Evolutionary conservation across 2,888 invertebrate genomes (phyloP), one percentile per base, ranked within the genome.

Genomic region (Apotomis betuletana): DNA sequence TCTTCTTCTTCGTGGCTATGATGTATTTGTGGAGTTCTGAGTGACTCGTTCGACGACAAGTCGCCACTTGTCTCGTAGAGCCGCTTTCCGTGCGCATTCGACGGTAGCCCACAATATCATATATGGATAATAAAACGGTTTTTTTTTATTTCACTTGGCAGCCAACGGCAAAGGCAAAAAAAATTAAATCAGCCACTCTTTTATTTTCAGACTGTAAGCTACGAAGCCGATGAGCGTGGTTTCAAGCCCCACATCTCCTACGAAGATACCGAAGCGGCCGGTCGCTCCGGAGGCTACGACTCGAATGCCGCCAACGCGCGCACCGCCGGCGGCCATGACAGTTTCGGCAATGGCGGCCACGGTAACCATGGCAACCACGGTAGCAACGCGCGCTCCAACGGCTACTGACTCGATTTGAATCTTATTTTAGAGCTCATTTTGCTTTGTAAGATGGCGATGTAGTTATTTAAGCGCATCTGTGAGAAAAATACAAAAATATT

Each of bases 191-290:
- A 41, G 0, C 41, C 4, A 41, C 6, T 41, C 41, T 62, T 63
- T 6, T 70, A 71, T 71, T 78, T 79, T 4, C 93, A 95, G 92
- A 95, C 95, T 70, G 96, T 96, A 5, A 94, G 94, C 78, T 96
- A 96, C 87, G 94, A 95, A 79, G 96, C 95, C 4, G 95, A 95
- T 76, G 94, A 94, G 79, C 90, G 94, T 67, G 96, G 96, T 1
- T 96, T 94, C 87, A 94, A 94, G 74, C 95, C 96, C 12, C 94
- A 94, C 75, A 94, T 96, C 74, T 94, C 95, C 3, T 96, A 96
- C 82, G 95, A 96, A 80, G 95, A 95, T 60, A 84, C 94, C 0
- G 91, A 89, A 74, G 83, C 85, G 5, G 76, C 85, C 0, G 75
- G 79, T 4, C 86, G 87, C 38, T 84, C 86, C 8, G 77, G 71